phyloP scores from a whole-genome alignment of 2,888 invertebrate species.

The Chrysolina haemoptera region DNA sequence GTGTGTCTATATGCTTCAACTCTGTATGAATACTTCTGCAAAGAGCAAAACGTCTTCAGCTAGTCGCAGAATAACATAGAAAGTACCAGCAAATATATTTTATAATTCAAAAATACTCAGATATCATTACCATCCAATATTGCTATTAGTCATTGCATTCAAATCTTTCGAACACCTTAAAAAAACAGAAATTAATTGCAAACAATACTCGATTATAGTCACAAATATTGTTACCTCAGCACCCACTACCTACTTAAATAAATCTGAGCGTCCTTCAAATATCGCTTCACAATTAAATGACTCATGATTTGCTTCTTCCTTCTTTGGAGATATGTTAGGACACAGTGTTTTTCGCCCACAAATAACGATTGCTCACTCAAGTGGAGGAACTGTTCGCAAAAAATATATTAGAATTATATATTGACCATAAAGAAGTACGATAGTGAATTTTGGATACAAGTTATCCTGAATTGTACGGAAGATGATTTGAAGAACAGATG shows the following conservation, averaged over 20 bases:
- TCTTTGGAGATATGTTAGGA: neutral
- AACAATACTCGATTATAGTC: slow-evolving; percentile 6
- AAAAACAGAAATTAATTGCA: neutral
- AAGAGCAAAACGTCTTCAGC: too few species aligned
- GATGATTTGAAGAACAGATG: too few species aligned
- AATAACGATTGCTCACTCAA: neutral
- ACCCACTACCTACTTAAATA: neutral
- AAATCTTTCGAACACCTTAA: neutral
- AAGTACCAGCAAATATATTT: too few species aligned
- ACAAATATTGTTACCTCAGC: neutral
- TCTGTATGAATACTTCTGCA: too few species aligned
- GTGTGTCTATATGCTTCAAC: too few species aligned
- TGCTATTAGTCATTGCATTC: neutral
- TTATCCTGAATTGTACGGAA: too few species aligned
- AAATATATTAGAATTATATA: neutral
- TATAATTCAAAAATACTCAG: too few species aligned
- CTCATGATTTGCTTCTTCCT: neutral
- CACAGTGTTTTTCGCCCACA: neutral
- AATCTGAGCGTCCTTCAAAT: neutral
- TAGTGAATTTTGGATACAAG: too few species aligned
- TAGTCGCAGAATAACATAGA: too few species aligned
- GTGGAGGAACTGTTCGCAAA: neutral
- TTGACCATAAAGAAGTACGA: neutral
- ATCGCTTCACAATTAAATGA: neutral
- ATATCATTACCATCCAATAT: too few species aligned